Conservation (phyloP, 2,113 vertebrate species). For the Hippolais icterina region DNA sequence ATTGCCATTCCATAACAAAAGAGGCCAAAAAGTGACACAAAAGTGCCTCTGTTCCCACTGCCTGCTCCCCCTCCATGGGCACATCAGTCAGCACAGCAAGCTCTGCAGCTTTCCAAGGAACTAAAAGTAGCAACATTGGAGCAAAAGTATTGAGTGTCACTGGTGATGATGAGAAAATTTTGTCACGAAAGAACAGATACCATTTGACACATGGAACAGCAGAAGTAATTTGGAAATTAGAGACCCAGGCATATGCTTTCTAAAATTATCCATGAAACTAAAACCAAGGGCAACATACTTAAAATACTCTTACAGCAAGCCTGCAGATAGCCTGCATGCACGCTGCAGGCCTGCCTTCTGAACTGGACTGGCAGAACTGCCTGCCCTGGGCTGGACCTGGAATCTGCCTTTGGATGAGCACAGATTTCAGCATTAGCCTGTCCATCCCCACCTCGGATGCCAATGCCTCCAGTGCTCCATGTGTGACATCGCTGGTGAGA, state of each 20-base stretch:
- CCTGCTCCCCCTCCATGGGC: neutral
- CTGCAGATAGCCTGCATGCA: neutral
- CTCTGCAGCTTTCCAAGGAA: neutral
- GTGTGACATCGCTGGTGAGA: neutral
- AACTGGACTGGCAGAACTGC: neutral
- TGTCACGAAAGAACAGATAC: conserved; percentile 23
- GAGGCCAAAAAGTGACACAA: neutral
- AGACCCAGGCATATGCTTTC: conserved; percentile 58
- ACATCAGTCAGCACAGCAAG: neutral
- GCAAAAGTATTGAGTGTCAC: conserved; percentile 40
- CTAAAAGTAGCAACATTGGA: conserved; percentile 31
- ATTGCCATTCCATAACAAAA: neutral
- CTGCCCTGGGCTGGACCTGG: neutral
- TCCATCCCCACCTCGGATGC: neutral
- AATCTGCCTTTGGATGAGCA: neutral
- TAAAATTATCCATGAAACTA: conserved; percentile 71
- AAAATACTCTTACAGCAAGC: conserved; percentile 14
- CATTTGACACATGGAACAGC: conserved; percentile 47
- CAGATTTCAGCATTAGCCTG: neutral
- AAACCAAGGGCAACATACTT: conserved; percentile 59
- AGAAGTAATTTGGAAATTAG: conserved; percentile 55
- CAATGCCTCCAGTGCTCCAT: neutral
- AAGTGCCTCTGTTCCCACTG: neutral
- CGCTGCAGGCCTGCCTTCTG: neutral
- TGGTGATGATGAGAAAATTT: conserved; percentile 33